Base-by-base conservation (phyloP, 1,140 invertebrate genomes). In the Lepidostoma basale region DNA sequence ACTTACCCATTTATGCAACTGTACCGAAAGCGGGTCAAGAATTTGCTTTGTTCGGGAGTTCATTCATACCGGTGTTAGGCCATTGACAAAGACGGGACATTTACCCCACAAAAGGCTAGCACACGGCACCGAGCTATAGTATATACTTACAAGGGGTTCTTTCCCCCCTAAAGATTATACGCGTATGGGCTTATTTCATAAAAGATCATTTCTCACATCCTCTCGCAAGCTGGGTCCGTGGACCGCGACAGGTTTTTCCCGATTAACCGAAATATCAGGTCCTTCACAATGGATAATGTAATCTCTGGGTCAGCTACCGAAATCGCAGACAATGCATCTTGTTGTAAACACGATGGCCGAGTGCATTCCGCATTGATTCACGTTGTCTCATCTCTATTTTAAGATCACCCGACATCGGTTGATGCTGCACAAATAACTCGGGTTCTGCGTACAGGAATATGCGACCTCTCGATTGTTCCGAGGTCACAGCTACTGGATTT, bases 211-310 rank as follows among this genome's bases (percentile, higher is more conserved):
- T 16, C 16, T 33, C 28, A 16, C 52, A 56, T 56, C 52, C 52
- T 56, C 52, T 56, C 52, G 36, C 52, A 30, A 20, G 20, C 14
- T 5, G 12, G 49, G 30, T 54, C 49, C 33, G 2, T 39, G 56
- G 56, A 44, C 39, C 56, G 39, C 56, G 56, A 60, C 56, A 60
- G 56, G 56, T 60, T 60, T 42, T 60, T 60, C 56, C 39, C 39
- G 56, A 60, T 60, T 26, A 26, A 60, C 39, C 39, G 56, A 60
- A 40, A 26, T 16, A 42, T 42, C 9, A 9, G 30, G 12, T 14
- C n/a, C 12, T 5, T 16, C 14, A 60, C 39, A 60, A 60, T 42
- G 10, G 56, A 22, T 12, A 42, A 42, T 39, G 25, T 26, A n/a
- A 39, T 60, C 56, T 1, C 14, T n/a, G 36, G 56, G 56, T 60